A percentile compares a stretch with the other conserved stretches of the same genome.
Evolutionary conservation across 2,113 vertebrate species (phyloP).

Genomic region (Myotis davidii): DNA sequence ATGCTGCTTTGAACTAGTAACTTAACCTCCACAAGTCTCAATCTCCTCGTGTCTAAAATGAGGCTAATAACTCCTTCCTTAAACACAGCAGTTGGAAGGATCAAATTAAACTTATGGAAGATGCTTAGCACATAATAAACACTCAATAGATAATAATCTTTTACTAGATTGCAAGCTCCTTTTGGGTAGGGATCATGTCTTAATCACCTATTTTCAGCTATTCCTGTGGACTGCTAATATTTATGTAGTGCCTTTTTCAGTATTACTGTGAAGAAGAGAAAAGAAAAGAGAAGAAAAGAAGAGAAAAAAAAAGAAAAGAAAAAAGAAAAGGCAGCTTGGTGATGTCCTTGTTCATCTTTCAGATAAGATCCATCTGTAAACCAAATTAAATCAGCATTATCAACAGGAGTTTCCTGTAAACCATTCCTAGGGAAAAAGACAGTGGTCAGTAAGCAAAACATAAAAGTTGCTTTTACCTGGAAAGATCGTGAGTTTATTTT

Average conservation of each 20-base stretch:
- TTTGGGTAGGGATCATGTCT: neutral
- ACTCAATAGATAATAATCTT: neutral
- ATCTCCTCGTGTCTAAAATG: neutral
- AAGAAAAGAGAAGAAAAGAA: too few species aligned
- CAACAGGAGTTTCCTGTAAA: neutral
- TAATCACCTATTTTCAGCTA: neutral
- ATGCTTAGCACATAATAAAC: neutral
- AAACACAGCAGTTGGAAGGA: neutral
- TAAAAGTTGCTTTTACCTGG: neutral
- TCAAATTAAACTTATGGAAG: conserved; percentile 10
- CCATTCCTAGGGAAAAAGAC: neutral
- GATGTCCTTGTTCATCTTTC: neutral
- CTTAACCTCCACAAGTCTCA: neutral
- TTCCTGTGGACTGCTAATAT: neutral
- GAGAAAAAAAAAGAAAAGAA: neutral
- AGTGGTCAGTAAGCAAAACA: neutral
- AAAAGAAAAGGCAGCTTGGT: neutral
- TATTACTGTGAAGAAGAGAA: neutral
- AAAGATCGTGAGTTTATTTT: neutral
- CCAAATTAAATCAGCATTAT: neutral
- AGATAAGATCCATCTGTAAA: neutral
- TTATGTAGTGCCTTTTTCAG: neutral
- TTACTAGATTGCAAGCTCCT: neutral
- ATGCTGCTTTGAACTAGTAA: neutral
- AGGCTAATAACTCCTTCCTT: neutral